phyloP scores from a whole-genome alignment of 2,797 vertebrate genomes.

The Sebastes trivittatus region DNA sequence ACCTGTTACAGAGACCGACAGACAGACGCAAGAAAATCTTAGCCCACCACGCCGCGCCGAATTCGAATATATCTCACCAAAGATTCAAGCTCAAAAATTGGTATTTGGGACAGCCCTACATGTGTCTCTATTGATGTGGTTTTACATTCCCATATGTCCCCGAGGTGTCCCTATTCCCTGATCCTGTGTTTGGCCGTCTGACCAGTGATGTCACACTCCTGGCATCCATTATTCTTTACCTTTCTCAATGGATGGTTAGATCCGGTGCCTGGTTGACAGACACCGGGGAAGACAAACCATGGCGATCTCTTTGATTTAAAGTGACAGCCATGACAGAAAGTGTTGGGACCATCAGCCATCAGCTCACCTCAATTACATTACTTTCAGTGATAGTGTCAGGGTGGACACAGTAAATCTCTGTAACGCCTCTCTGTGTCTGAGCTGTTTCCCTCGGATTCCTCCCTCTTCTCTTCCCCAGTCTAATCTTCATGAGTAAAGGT shows the following conservation, averaged over 20 bases:
- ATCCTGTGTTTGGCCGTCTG: background rate
- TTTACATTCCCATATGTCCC: background rate
- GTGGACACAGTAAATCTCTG: conserved; percentile 25
- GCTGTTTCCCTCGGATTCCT: conserved; percentile 9
- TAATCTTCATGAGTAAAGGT: conserved; percentile 48
- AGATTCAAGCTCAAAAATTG: too few relatives aligned
- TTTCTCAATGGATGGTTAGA: background rate
- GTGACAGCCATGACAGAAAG: conserved; percentile 43
- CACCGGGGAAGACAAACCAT: background rate
- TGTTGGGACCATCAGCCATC: conserved; percentile 31
- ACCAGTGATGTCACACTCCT: background rate
- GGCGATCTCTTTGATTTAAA: conserved; percentile 48
- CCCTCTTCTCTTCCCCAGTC: background rate
- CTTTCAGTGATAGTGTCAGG: conserved; percentile 18
- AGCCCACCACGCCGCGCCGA: too few relatives aligned
- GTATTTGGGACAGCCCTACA: too few relatives aligned
- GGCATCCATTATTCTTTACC: conserved; percentile 39
- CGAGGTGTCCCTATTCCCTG: background rate
- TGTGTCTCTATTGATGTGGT: background rate
- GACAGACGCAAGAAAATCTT: too few relatives aligned
- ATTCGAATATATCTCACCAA: too few relatives aligned
- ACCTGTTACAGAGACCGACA: too few relatives aligned
- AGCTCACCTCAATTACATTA: conserved; percentile 19
- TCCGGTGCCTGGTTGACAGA: background rate
- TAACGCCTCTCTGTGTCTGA: background rate